phyloP scores from a whole-genome alignment of 1,140 invertebrate species.

The Bactericera cockerelli region DNA sequence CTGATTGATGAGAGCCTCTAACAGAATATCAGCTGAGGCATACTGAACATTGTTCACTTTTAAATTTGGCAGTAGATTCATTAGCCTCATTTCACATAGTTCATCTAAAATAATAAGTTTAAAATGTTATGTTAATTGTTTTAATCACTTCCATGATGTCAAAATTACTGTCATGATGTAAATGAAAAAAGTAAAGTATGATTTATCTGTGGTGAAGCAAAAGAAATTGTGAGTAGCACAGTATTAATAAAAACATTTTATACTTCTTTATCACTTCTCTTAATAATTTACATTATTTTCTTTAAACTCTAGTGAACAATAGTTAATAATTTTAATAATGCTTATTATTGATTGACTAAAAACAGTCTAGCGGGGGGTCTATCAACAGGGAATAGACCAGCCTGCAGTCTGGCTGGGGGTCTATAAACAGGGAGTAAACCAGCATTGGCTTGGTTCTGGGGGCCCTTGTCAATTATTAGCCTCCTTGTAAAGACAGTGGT shows the following conservation, averaged over 20 bases:
- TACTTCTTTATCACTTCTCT: too few relatives aligned
- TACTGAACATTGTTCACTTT: constrained; percentile 13
- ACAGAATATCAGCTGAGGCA: constrained; percentile 33
- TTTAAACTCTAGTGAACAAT: background rate
- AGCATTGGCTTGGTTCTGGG: too few relatives aligned
- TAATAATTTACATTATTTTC: too few relatives aligned
- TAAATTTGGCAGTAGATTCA: background rate
- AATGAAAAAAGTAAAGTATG: background rate
- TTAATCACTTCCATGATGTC: background rate
- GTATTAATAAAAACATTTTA: background rate
- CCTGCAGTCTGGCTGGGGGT: too few relatives aligned
- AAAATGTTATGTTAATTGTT: too few relatives aligned
- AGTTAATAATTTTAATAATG: background rate
- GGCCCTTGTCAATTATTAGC: too few relatives aligned
- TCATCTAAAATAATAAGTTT: background rate
- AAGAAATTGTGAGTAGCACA: background rate
- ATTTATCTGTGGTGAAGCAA: background rate
- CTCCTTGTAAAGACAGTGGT: too few relatives aligned
- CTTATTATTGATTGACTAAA: background rate
- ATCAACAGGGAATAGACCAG: too few relatives aligned
- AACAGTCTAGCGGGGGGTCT: too few relatives aligned
- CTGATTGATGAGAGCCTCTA: constrained; percentile 45
- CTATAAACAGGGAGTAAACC: too few relatives aligned
- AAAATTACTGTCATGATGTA: background rate
- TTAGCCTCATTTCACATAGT: background rate